Evolutionary conservation across 2,888 invertebrate species (phyloP).

Genomic region (Allygus modestus): DNA sequence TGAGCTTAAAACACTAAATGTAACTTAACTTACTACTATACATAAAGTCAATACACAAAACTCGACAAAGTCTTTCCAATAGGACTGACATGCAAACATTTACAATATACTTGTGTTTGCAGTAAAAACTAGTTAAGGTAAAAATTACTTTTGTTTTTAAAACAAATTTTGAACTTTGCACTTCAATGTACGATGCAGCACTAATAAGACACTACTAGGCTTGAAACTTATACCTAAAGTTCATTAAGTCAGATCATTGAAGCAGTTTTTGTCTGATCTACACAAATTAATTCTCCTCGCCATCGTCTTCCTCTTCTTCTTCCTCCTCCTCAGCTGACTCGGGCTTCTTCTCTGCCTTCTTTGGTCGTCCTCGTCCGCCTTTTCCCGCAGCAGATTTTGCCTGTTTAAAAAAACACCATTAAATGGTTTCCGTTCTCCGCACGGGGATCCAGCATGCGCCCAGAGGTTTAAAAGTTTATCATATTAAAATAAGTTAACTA

Average conservation of each 20-base stretch:
- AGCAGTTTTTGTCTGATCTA: not conserved
- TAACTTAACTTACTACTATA: no score
- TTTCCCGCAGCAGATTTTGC: conserved; percentile 68
- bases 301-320: conserved; percentile 73
- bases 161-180: not conserved
- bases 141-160: not conserved
- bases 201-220: not conserved
- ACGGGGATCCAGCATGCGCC: no score
- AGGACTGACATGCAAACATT: no score
- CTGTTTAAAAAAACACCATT: conserved; percentile 46
- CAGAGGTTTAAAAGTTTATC: no score
- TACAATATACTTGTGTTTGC: no score
- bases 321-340: conserved; percentile 75
- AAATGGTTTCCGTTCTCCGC: no score
- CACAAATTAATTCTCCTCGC: not conserved
- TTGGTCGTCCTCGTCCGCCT: conserved; percentile 75
- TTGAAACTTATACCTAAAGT: not conserved
- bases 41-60: no score
- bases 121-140: no score
- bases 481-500: no score
- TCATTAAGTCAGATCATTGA: not conserved
- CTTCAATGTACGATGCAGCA: not conserved
- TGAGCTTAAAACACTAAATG: no score
- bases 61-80: no score
- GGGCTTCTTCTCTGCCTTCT: conserved; percentile 74